Percentiles rank a stretch among this genome's conserved stretches.
These are phyloP conservation scores for Frankliniella intonsa DNA, from an alignment of 2,888 invertebrate species.

Conservation along the genomic window DNA sequence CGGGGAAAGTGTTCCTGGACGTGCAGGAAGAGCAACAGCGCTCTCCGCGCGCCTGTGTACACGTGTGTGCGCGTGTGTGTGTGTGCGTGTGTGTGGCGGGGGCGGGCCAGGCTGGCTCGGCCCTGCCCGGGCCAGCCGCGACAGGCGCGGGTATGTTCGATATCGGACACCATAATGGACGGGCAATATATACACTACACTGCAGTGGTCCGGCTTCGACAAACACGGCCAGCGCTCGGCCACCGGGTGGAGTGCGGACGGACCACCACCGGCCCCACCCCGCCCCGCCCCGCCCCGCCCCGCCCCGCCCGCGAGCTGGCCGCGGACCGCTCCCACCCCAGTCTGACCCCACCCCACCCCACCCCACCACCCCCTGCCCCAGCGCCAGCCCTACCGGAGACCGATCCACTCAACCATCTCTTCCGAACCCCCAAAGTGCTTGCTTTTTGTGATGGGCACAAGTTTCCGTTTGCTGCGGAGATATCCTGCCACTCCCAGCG, in stretches of 20 bases:
- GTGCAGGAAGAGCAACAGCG: neutral
- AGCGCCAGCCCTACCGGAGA: neutral
- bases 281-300: neutral
- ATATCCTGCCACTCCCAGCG: neutral
- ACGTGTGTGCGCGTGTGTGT: neutral
- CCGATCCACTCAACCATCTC: constrained; percentile 10
- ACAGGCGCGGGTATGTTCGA: constrained; percentile 11
- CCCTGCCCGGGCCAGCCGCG: too few relatives aligned
- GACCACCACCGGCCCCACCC: neutral
- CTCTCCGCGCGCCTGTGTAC: neutral
- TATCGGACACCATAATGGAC: constrained; percentile 26
- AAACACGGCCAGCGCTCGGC: constrained; percentile 2
- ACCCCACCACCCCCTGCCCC: neutral
- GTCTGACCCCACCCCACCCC: neutral
- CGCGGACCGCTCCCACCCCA: neutral
- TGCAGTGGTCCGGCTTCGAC: constrained; percentile 21
- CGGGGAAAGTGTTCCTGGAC: too few relatives aligned
- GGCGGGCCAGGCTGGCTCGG: neutral
- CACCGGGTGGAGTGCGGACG: neutral
- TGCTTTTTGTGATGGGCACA: constrained; percentile 19
- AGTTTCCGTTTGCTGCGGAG: constrained; percentile 19
- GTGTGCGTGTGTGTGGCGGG: too few relatives aligned
- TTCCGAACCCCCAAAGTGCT: constrained; percentile 17
- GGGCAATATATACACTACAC: constrained; percentile 23
- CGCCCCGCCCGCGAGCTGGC: neutral